Evolutionary conservation across 1,140 invertebrate species (phyloP).

Genomic region (Vanessa atalanta): DNA sequence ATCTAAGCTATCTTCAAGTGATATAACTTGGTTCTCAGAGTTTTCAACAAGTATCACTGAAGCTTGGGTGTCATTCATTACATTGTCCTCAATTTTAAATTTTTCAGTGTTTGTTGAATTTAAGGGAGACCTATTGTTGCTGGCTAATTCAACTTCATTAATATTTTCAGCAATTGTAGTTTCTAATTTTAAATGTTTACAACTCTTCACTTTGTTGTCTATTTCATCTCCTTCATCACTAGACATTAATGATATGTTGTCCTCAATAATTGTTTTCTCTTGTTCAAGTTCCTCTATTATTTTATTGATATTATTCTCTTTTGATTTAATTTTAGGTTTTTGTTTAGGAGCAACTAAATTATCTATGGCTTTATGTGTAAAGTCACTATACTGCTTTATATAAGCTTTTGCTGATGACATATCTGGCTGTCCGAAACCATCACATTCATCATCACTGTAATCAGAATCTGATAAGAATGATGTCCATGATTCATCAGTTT

Average conservation of each 20-base stretch:
- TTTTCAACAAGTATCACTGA: slow-evolving; percentile 62
- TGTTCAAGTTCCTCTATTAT: slow-evolving; percentile 67
- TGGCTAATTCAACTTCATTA: background rate
- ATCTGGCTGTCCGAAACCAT: slow-evolving; percentile 58
- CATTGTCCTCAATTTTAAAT: background rate
- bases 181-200: background rate
- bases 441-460: slow-evolving; percentile 58
- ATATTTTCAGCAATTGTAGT: background rate
- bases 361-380: slow-evolving; percentile 86
- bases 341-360: slow-evolving; percentile 75
- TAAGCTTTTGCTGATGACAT: slow-evolving; percentile 81
- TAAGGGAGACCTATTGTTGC: slow-evolving; percentile 10
- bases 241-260: slow-evolving; percentile 59
- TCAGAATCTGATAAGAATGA: slow-evolving; percentile 65
- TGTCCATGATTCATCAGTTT: slow-evolving; percentile 75
- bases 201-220: background rate
- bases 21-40: slow-evolving; percentile 44
- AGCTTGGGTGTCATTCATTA: slow-evolving; percentile 49
- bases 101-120: slow-evolving; percentile 17
- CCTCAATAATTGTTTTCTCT: slow-evolving; percentile 63
- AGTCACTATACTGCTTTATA: slow-evolving; percentile 87
- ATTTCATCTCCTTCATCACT: slow-evolving; percentile 52
- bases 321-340: slow-evolving; percentile 55
- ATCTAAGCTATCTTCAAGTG: slow-evolving; percentile 56
- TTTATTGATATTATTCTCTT: slow-evolving; percentile 58